Percentiles rank a stretch among this genome's conserved stretches.
phyloP scores from a whole-genome alignment of 1,140 invertebrate species.

The Epicauta chinensis region DNA sequence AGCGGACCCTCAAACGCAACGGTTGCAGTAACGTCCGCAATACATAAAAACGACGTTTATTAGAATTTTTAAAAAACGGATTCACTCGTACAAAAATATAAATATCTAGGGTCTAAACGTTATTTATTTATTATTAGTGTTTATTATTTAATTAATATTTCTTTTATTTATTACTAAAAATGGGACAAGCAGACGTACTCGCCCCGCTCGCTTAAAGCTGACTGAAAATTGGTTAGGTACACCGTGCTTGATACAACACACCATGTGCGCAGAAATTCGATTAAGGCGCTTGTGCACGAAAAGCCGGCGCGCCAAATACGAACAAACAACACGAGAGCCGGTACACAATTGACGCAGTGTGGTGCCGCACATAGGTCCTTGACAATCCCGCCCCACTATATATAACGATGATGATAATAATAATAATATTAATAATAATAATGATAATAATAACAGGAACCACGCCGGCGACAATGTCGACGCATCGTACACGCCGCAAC shows the following conservation, averaged over 20 bases:
- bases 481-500: conserved; percentile 13
- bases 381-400: no score
- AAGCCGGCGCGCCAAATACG: conserved; percentile 24
- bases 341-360: not conserved
- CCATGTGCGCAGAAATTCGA: conserved; percentile 36
- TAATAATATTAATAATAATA: not conserved
- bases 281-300: not conserved
- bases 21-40: conserved; percentile 10
- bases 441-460: not conserved
- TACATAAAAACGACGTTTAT: conserved; percentile 36
- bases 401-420: no score
- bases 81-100: conserved; percentile 42
- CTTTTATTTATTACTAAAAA: no score
- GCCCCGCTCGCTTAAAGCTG: conserved; percentile 37
- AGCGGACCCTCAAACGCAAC: conserved; percentile 13
- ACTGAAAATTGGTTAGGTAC: conserved; percentile 31
- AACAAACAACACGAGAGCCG: conserved; percentile 1
- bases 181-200: conserved; percentile 28
- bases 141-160: not conserved
- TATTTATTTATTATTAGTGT: conserved; percentile 7
- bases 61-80: conserved; percentile 29
- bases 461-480: not conserved
- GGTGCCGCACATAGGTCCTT: not conserved
- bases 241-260: conserved; percentile 15
- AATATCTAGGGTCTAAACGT: conserved; percentile 30